phyloP scores from a whole-genome alignment of 1,140 invertebrate species.

The Temnothorax longispinosus region DNA sequence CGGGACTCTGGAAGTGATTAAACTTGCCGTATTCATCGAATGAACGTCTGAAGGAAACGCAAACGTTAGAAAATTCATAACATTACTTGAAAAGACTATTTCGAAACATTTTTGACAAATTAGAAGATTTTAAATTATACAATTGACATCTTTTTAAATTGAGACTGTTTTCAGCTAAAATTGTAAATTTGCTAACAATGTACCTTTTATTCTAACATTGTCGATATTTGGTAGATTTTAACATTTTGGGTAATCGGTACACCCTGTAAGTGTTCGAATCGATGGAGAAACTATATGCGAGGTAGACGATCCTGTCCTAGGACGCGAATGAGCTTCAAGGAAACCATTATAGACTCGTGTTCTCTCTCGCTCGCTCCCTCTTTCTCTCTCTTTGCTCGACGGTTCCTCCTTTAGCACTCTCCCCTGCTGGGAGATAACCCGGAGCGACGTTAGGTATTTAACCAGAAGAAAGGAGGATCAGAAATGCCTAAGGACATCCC shows the following conservation, averaged over 20 bases:
- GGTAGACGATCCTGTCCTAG: slow-evolving; percentile 62
- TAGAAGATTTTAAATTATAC: background rate
- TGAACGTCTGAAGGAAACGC: background rate
- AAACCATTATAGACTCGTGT: slow-evolving; percentile 76
- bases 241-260: slow-evolving; percentile 49
- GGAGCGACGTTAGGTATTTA: slow-evolving; percentile 62
- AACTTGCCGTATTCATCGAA: slow-evolving; percentile 12
- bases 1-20: slow-evolving; percentile 31
- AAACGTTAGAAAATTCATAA: background rate
- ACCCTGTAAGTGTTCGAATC: slow-evolving; percentile 57
- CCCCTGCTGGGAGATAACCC: slow-evolving; percentile 62
- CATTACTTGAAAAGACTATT: background rate
- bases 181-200: background rate
- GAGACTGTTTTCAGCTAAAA: background rate
- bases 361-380: slow-evolving; percentile 38
- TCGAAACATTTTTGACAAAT: background rate
- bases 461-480: slow-evolving; percentile 60
- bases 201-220: background rate
- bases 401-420: slow-evolving; percentile 40
- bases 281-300: slow-evolving; percentile 47
- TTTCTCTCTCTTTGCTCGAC: slow-evolving; percentile 38
- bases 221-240: background rate
- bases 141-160: background rate
- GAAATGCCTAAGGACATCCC: slow-evolving; percentile 57
- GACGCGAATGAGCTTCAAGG: slow-evolving; percentile 73